phyloP scores from a whole-genome alignment of 2,113 vertebrate genomes.

The Daubentonia madagascariensis region DNA sequence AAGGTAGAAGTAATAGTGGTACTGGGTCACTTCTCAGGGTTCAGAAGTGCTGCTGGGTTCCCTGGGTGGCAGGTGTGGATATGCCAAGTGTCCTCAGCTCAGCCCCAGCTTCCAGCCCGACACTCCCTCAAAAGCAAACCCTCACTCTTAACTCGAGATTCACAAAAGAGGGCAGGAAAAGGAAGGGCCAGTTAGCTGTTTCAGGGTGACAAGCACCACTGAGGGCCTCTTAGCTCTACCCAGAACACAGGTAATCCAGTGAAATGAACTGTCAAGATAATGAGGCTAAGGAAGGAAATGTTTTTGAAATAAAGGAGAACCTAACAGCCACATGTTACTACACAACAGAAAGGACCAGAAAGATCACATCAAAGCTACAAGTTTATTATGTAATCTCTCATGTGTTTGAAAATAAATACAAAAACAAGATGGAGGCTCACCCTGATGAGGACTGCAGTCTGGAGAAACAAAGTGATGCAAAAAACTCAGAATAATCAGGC shows the following conservation, averaged over 20 bases:
- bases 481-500: neutral
- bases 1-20: neutral
- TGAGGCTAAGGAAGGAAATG: neutral
- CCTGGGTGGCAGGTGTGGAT: fast-evolving
- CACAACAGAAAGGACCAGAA: neutral
- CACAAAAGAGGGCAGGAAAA: neutral
- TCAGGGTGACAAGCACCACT: neutral
- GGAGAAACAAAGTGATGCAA: neutral
- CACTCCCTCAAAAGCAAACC: neutral
- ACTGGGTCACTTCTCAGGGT: neutral
- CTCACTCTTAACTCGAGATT: neutral
- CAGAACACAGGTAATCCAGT: neutral
- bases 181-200: neutral
- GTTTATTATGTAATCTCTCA: neutral
- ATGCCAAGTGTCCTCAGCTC: neutral
- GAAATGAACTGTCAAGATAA: neutral
- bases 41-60: neutral
- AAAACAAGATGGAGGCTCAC: neutral
- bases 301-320: neutral
- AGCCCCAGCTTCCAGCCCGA: neutral
- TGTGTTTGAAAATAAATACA: neutral
- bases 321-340: neutral
- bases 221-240: neutral
- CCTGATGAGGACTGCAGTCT: neutral
- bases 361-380: neutral